These are phyloP conservation scores for Mormyrus hasselquistii DNA, from an alignment of 2,797 vertebrate genomes.

Conservation along the genomic window DNA sequence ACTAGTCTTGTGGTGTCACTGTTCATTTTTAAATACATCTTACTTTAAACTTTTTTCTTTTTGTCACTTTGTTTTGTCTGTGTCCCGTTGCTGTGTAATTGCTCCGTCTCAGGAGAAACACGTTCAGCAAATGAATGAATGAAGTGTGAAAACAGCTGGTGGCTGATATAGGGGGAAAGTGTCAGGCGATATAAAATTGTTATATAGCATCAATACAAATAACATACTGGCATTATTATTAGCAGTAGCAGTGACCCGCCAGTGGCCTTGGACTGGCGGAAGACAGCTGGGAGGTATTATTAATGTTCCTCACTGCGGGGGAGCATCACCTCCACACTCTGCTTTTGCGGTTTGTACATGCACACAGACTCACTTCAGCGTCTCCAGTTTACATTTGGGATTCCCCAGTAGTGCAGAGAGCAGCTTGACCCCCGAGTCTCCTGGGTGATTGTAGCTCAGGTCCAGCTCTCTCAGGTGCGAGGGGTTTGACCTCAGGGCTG, in stretches of 20 bases:
- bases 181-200: background rate
- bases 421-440: background rate
- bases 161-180: background rate
- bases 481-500: constrained; percentile 13
- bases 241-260: background rate
- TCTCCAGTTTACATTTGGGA: background rate
- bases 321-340: background rate
- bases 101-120: background rate
- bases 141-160: background rate
- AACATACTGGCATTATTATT: background rate
- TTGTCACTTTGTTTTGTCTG: background rate
- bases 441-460: constrained; percentile 2
- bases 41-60: background rate
- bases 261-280: background rate
- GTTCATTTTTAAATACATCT: background rate
- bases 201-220: background rate
- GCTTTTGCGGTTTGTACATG: background rate
- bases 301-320: background rate
- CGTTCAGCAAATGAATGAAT: background rate
- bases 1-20: background rate
- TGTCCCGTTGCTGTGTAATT: background rate
- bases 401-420: constrained; percentile 1
- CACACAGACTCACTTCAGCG: background rate
- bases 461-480: constrained; percentile 1
- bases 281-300: background rate